phyloP scores from a whole-genome alignment of 2,113 vertebrate genomes.

The Tetraodon nigroviridis region DNA sequence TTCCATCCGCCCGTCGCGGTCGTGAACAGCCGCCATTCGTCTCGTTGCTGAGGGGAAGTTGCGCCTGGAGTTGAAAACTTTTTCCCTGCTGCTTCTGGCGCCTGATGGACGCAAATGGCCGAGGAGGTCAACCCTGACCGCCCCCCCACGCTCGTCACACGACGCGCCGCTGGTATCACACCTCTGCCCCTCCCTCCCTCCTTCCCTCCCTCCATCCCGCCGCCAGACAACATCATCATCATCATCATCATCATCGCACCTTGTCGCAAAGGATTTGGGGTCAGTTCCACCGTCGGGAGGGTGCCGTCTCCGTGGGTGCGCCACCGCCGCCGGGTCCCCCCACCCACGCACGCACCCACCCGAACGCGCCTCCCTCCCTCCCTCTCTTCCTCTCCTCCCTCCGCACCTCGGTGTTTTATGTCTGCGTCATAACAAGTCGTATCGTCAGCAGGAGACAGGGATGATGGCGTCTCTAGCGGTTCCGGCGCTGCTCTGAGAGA shows the following conservation, averaged over 20 bases:
- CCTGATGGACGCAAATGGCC: slow-evolving; percentile 46
- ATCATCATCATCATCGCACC: slow-evolving; percentile 46
- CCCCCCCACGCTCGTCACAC: slow-evolving; percentile 30
- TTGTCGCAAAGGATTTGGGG: slow-evolving; percentile 57
- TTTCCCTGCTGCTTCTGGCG: slow-evolving; percentile 23
- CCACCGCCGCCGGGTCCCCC: slow-evolving; percentile 40
- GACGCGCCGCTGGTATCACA: slow-evolving; percentile 19
- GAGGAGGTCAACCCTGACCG: slow-evolving; percentile 70
- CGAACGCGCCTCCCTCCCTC: slow-evolving; percentile 52
- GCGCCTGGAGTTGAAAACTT: slow-evolving; percentile 43
- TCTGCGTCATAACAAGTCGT: slow-evolving; percentile 84
- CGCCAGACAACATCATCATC: slow-evolving; percentile 42
- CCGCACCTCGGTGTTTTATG: slow-evolving; percentile 77
- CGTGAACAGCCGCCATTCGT: too few species aligned
- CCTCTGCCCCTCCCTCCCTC: not conserved
- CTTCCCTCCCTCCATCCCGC: slow-evolving; percentile 2
- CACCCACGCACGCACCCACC: too few species aligned
- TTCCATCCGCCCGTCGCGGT: too few species aligned
- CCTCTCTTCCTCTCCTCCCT: too few species aligned
- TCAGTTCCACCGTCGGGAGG: slow-evolving; percentile 58
- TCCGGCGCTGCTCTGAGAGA: slow-evolving; percentile 63
- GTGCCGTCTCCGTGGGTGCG: slow-evolving; percentile 43
- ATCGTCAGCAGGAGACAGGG: slow-evolving; percentile 65
- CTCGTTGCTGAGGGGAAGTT: not conserved
- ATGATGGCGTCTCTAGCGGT: slow-evolving; percentile 80